These are phyloP conservation scores for Macaria notata DNA, from an alignment of 2,888 invertebrate genomes.

Conservation along the genomic window DNA sequence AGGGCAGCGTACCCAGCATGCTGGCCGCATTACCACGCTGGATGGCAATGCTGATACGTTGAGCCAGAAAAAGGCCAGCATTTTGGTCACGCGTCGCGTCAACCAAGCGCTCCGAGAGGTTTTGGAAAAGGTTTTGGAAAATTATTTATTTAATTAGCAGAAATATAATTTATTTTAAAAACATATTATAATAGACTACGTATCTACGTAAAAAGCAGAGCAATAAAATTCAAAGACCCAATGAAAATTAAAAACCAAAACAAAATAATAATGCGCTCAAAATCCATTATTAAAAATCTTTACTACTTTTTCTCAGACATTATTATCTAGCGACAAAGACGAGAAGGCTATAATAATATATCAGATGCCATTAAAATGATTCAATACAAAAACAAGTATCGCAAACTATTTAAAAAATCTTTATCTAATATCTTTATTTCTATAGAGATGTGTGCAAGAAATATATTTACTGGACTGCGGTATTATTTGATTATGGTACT, in stretches of 20 bases:
- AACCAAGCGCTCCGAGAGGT: too few species aligned
- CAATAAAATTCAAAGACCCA: constrained; percentile 6
- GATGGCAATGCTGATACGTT: too few species aligned
- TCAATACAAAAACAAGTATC: constrained; percentile 23
- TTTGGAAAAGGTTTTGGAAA: constrained; percentile 8
- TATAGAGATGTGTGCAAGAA: constrained; percentile 16
- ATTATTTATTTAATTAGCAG: not conserved
- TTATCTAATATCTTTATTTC: constrained; percentile 50
- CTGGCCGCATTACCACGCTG: too few species aligned
- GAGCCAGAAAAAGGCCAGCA: too few species aligned
- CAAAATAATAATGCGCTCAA: constrained; percentile 23
- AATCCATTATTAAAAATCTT: constrained; percentile 23
- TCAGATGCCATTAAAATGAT: constrained; percentile 28
- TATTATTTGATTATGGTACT: too few species aligned
- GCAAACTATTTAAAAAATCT: constrained; percentile 42
- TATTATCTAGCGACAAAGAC: constrained; percentile 24
- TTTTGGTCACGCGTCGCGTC: too few species aligned
- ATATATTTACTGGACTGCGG: constrained; percentile 17
- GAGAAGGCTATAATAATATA: constrained; percentile 27
- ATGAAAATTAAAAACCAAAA: constrained; percentile 17
- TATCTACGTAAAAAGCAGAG: not conserved
- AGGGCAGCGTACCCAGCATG: too few species aligned
- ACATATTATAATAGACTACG: too few species aligned
- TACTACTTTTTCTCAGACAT: constrained; percentile 16
- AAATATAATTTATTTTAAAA: too few species aligned